A percentile compares a stretch with the other conserved stretches of the same genome.
Evolutionary conservation across 2,888 invertebrate species (phyloP).

Genomic region (Melolontha melolontha): DNA sequence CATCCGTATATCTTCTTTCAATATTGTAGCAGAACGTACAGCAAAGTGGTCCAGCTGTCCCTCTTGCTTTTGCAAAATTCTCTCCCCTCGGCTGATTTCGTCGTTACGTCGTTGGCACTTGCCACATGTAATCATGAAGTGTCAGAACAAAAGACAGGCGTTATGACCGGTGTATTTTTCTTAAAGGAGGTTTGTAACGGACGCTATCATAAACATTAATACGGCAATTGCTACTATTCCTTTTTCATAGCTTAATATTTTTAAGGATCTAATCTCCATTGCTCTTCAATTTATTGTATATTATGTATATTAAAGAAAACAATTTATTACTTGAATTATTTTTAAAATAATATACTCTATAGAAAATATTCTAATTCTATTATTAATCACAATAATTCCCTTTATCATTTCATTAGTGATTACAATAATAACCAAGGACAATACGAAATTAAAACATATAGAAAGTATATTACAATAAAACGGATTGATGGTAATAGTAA

Average conservation of each 20-base stretch:
- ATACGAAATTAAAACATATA: too few species aligned
- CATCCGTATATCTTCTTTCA: constrained; percentile 34
- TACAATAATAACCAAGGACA: too few species aligned
- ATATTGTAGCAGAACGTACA: constrained; percentile 22
- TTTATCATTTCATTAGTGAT: too few species aligned
- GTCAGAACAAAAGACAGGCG: constrained; percentile 56
- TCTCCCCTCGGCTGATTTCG: constrained; percentile 49
- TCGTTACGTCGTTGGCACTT: constrained; percentile 56
- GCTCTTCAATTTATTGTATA: too few species aligned
- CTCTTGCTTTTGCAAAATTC: constrained; percentile 54
- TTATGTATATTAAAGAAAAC: too few species aligned
- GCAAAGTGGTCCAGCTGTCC: constrained; percentile 50
- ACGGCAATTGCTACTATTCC: not conserved
- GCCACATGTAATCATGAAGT: constrained; percentile 61
- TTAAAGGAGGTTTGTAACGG: constrained; percentile 50
- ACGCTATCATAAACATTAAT: constrained; percentile 34
- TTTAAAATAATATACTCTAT: too few species aligned
- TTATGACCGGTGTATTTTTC: constrained; percentile 51
- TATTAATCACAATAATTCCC: too few species aligned
- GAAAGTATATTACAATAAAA: too few species aligned
- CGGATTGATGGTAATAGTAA: too few species aligned
- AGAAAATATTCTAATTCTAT: too few species aligned
- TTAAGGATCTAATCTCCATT: not conserved
- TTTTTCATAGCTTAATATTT: not conserved
- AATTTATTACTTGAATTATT: too few species aligned